These are phyloP conservation scores for Sorex fumeus DNA, from an alignment of 2,113 vertebrate genomes.

Conservation along the genomic window DNA sequence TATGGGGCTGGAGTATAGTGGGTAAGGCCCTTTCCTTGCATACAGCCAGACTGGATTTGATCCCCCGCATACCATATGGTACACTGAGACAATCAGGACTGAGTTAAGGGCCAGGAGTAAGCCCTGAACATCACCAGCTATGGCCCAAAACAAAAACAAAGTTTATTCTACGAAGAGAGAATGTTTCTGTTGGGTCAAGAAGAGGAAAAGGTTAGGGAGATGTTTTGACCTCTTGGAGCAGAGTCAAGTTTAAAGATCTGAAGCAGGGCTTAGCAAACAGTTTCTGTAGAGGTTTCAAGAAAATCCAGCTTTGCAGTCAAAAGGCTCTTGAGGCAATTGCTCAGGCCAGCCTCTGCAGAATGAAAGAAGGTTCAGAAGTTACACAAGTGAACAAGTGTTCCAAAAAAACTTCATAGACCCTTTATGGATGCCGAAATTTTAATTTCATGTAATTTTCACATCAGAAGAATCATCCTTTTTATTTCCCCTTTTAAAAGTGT, in stretches of 20 bases:
- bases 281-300: not conserved
- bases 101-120: no score
- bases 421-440: not conserved
- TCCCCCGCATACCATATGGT: no score
- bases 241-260: not conserved
- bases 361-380: not conserved
- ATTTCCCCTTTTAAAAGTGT: not conserved
- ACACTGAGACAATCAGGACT: no score
- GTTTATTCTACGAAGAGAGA: not conserved
- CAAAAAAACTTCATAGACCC: not conserved
- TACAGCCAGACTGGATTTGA: no score
- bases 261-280: not conserved
- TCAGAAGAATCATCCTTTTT: not conserved
- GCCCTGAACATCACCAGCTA: no score
- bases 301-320: not conserved
- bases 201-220: not conserved
- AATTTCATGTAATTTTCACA: conserved; percentile 27
- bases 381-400: not conserved
- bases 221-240: not conserved
- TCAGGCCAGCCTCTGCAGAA: not conserved
- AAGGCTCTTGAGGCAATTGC: not conserved
- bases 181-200: not conserved
- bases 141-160: no score
- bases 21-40: no score
- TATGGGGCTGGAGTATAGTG: no score